Conservation (phyloP, 2,888 invertebrate species). For the Melanotus villosus region DNA sequence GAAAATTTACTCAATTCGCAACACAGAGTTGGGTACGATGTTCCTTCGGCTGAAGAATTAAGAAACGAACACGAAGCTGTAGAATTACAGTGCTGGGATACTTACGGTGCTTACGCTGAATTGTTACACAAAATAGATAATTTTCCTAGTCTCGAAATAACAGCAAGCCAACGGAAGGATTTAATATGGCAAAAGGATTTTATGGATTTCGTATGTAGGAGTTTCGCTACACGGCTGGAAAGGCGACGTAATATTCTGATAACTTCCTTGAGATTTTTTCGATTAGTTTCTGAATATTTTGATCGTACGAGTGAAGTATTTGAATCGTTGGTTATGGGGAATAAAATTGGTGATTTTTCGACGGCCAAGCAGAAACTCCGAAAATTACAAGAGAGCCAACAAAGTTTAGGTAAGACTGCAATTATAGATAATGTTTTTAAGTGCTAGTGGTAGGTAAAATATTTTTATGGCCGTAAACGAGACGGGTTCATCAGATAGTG, state of each 20-base stretch:
- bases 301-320: slow-evolving; percentile 78
- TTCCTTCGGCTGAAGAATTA: slow-evolving; percentile 80
- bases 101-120: slow-evolving; percentile 85
- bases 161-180: slow-evolving; percentile 71
- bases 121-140: slow-evolving; percentile 80
- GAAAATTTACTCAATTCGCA: slow-evolving; percentile 81
- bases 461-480: slow-evolving; percentile 24
- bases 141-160: slow-evolving; percentile 69
- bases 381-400: slow-evolving; percentile 75
- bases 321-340: slow-evolving; percentile 77
- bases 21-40: slow-evolving; percentile 81
- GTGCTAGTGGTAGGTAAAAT: background rate
- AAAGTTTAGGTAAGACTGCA: slow-evolving; percentile 71
- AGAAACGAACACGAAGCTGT: slow-evolving; percentile 82
- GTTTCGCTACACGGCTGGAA: slow-evolving; percentile 82
- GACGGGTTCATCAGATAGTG: background rate
- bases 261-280: slow-evolving; percentile 82
- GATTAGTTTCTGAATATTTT: slow-evolving; percentile 81
- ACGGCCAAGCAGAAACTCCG: slow-evolving; percentile 72
- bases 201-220: slow-evolving; percentile 86
- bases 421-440: background rate
- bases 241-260: slow-evolving; percentile 81
- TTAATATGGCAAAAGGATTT: slow-evolving; percentile 82
- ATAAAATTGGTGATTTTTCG: slow-evolving; percentile 72
- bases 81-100: slow-evolving; percentile 83